phyloP scores from a whole-genome alignment of 1,140 invertebrate species.

The Heliothis subflexa region DNA sequence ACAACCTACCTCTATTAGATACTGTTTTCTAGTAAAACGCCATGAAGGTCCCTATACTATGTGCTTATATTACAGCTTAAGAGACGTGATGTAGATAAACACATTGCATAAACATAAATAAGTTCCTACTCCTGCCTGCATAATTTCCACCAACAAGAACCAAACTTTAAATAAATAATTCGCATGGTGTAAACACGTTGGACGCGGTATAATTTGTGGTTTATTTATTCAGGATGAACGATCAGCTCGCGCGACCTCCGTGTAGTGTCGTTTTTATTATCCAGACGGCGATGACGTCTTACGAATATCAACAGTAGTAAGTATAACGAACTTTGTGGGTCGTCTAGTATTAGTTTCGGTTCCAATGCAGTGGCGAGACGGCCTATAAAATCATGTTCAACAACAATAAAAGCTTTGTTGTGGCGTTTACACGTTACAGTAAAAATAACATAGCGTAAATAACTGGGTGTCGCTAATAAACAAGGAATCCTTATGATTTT shows the following conservation, averaged over 20 bases:
- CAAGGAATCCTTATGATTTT: no score
- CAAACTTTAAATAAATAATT: constrained; percentile 43
- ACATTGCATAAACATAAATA: neutral
- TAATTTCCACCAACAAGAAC: constrained; percentile 22
- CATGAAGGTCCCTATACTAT: no score
- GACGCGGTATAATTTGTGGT: constrained; percentile 56
- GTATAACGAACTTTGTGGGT: constrained; percentile 33
- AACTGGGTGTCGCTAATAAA: no score
- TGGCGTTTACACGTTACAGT: neutral
- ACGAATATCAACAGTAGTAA: constrained; percentile 30
- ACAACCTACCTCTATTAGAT: no score
- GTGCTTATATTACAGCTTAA: no score
- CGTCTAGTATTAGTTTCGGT: constrained; percentile 10
- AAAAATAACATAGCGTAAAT: neutral
- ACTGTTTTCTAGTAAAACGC: no score
- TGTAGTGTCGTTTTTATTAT: constrained; percentile 60
- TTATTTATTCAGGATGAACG: constrained; percentile 77
- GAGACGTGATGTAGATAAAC: neutral
- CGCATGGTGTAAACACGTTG: constrained; percentile 41
- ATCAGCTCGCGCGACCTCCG: constrained; percentile 69
- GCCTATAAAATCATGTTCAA: constrained; percentile 25
- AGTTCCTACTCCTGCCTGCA: neutral
- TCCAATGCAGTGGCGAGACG: neutral
- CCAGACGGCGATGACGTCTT: constrained; percentile 41
- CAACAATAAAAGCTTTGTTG: constrained; percentile 35